Percentiles rank a stretch among this genome's conserved stretches.
Evolutionary conservation across 2,797 vertebrate genomes (phyloP).

Genomic region (Ceryle rudis): DNA sequence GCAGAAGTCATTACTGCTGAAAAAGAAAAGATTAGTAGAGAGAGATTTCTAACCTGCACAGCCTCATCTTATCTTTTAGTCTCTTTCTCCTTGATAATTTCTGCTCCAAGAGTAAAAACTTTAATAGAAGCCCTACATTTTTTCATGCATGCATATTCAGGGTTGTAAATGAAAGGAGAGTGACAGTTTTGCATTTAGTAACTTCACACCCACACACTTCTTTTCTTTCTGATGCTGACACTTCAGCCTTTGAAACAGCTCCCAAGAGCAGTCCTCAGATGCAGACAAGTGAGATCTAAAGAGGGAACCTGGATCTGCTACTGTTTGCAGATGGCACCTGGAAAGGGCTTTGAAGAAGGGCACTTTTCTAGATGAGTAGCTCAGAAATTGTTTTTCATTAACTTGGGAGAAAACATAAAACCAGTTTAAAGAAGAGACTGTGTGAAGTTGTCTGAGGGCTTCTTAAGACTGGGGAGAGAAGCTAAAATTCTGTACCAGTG

Average conservation of each 20-base stretch:
- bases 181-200: constrained; percentile 80
- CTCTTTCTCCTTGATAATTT: constrained; percentile 34
- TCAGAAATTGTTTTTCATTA: constrained; percentile 42
- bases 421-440: neutral
- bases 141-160: constrained; percentile 76
- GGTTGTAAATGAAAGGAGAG: constrained; percentile 77
- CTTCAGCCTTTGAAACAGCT: constrained; percentile 77
- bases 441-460: neutral
- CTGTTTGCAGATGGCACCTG: constrained; percentile 61
- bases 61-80: constrained; percentile 19
- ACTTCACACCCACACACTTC: constrained; percentile 73
- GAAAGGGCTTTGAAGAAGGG: constrained; percentile 68
- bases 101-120: constrained; percentile 71
- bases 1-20: constrained; percentile 17
- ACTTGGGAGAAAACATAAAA: constrained; percentile 35
- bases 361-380: constrained; percentile 20
- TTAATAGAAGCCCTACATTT: constrained; percentile 69
- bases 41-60: constrained; percentile 43
- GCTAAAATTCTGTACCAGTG: neutral
- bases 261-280: constrained; percentile 65
- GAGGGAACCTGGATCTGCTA: constrained; percentile 57
- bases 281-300: constrained; percentile 72
- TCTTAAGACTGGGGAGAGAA: neutral
- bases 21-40: constrained; percentile 34
- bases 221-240: constrained; percentile 75